Conservation (phyloP, 2,888 invertebrate species). For the Mechanitis messenoides region DNA sequence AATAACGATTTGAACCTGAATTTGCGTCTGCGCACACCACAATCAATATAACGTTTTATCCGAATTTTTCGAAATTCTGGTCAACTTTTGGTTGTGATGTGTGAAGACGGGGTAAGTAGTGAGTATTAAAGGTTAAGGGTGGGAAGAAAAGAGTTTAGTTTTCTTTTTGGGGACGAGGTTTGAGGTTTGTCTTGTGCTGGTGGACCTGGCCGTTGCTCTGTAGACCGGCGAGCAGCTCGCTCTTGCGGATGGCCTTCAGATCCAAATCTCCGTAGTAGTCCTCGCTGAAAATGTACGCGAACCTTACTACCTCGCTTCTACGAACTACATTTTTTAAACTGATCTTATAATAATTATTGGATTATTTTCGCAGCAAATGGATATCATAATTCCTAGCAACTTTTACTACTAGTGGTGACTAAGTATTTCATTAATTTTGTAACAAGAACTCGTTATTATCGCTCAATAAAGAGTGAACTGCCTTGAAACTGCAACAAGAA, state of each 20-base stretch:
- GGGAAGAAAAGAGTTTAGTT: constrained; percentile 52
- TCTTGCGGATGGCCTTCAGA: constrained; percentile 95
- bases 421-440: constrained; percentile 58
- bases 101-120: constrained; percentile 52
- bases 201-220: constrained; percentile 76
- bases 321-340: constrained; percentile 30
- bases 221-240: constrained; percentile 90
- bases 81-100: constrained; percentile 46
- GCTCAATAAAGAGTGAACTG: constrained; percentile 58
- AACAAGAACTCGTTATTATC: constrained; percentile 57
- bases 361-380: constrained; percentile 39
- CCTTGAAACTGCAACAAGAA: constrained; percentile 66
- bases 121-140: constrained; percentile 65
- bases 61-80: constrained; percentile 24
- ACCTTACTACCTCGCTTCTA: constrained; percentile 68
- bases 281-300: constrained; percentile 85
- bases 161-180: constrained; percentile 76
- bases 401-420: constrained; percentile 55
- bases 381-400: constrained; percentile 58
- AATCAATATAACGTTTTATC: constrained; percentile 38
- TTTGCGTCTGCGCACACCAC: constrained; percentile 53
- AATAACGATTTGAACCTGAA: constrained; percentile 60
- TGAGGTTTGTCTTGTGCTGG: constrained; percentile 57
- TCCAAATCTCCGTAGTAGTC: constrained; percentile 97
- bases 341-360: constrained; percentile 14